Conservation (phyloP, 2,888 invertebrate genomes). For the Monochamus alternatus region DNA sequence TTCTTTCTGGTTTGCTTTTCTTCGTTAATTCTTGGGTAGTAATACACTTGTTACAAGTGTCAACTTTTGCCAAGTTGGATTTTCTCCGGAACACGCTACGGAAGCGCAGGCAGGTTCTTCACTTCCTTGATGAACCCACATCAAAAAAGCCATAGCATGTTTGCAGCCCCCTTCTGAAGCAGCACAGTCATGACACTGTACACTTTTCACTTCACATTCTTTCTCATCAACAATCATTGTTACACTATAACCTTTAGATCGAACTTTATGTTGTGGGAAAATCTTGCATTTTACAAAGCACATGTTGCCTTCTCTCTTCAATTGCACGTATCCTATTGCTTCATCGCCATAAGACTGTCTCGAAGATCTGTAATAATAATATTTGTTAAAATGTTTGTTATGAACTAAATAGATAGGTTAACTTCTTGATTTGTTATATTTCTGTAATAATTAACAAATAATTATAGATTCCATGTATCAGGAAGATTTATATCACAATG, state of each 20-base stretch:
- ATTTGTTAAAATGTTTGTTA: no score
- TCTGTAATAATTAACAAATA: no score
- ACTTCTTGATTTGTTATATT: no score
- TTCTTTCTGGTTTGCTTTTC: no score
- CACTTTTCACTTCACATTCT: not conserved
- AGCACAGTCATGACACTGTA: not conserved
- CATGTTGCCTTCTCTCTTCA: not conserved
- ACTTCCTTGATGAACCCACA: not conserved
- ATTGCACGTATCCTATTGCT: not conserved
- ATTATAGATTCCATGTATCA: no score
- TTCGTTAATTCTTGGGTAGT: no score
- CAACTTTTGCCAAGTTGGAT: no score
- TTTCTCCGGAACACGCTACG: no score
- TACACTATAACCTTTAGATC: not conserved
- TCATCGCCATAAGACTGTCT: not conserved
- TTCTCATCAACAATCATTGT: not conserved
- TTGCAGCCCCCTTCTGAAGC: slow-evolving; percentile 9
- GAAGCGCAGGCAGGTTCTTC: no score
- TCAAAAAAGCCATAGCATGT: not conserved
- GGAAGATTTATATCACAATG: no score
- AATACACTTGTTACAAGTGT: no score
- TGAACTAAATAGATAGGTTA: no score
- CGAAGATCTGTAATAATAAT: not conserved
- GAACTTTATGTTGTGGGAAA: not conserved
- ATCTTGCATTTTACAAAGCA: not conserved